Evolutionary conservation across 1,140 invertebrate species (phyloP), one percentile per base, ranked within the genome.

Genomic region (Globodera rostochiensis): DNA sequence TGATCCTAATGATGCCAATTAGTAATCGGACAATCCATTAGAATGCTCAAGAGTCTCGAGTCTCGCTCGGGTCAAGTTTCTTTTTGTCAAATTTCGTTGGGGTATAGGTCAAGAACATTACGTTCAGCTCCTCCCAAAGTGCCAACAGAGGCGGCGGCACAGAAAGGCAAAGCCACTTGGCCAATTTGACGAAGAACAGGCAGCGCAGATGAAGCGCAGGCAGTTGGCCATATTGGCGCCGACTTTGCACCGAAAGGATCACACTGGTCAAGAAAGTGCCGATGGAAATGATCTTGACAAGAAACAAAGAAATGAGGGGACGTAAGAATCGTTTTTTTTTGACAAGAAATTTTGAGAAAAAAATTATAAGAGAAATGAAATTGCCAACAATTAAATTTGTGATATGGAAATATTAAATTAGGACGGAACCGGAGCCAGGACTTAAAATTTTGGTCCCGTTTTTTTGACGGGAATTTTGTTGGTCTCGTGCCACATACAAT

Each of bases 191-290:
- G 79, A 89, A 89, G 82, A 89, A 88, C 3, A 86, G 64, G 74
- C 84, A 85, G 64, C 88, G 84, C 57, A 89, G 80, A 21, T 36
- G 71, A 49, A 82, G 75, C 7, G 88, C 82, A 21, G 88, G 88
- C 66, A 85, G 71, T 60, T 84, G 77, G 50, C 88, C 88, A 53
- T 90, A 90, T 73, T 89, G 88, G 25, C 88, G 84, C 21, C 88
- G 86, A 76, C 88, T 87, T 80, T 89, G 88, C 21, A 89, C 87
- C 46, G 79, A 83, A 15, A 89, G 79, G 66, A 89, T 88, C 7
- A 89, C 85, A 73, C 82, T 84, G n/a, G 88, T 89, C 0, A 89
- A 75, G 57, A 89, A 89, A 21, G 88, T 89, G 64, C 88, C 88
- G 53, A 89, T 90, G 6, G 88, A 89, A 50, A 89, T 87, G n/a